phyloP scores from a whole-genome alignment of 2,797 vertebrate species.

The Molossus alvarezi region DNA sequence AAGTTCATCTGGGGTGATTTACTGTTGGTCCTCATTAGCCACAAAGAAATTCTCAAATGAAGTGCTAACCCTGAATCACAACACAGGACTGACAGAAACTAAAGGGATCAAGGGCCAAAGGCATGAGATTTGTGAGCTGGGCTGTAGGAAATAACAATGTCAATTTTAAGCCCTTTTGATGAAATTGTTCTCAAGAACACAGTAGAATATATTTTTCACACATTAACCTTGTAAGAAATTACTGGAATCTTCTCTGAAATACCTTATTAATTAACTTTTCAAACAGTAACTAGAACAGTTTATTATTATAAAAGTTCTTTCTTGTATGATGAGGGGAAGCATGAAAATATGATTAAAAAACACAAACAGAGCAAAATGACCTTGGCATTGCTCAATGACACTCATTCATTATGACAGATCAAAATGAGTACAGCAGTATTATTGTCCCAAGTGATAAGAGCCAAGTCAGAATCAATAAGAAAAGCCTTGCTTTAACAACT shows the following conservation, averaged over 20 bases:
- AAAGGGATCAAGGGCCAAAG: neutral
- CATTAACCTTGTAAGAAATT: neutral
- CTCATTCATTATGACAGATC: neutral
- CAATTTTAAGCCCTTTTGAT: neutral
- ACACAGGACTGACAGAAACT: neutral
- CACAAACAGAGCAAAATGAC: neutral
- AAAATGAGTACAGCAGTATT: neutral
- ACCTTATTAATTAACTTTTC: conserved; percentile 12
- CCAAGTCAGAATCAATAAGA: neutral
- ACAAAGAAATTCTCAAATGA: neutral
- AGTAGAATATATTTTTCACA: neutral
- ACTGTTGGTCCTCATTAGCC: neutral
- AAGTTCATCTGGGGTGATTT: neutral
- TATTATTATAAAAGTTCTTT: neutral
- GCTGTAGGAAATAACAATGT: neutral
- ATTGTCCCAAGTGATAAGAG: neutral
- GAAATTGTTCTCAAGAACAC: neutral
- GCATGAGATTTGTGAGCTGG: neutral
- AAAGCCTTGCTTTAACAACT: neutral
- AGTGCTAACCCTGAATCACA: neutral
- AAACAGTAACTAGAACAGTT: conserved; percentile 5
- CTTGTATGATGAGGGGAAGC: conserved; percentile 24
- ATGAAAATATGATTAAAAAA: neutral
- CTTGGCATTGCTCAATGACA: neutral
- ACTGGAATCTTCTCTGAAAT: conserved; percentile 13